These are phyloP conservation scores for Agrilus cyanescens DNA, from an alignment of 2,888 invertebrate species.

Conservation along the genomic window DNA sequence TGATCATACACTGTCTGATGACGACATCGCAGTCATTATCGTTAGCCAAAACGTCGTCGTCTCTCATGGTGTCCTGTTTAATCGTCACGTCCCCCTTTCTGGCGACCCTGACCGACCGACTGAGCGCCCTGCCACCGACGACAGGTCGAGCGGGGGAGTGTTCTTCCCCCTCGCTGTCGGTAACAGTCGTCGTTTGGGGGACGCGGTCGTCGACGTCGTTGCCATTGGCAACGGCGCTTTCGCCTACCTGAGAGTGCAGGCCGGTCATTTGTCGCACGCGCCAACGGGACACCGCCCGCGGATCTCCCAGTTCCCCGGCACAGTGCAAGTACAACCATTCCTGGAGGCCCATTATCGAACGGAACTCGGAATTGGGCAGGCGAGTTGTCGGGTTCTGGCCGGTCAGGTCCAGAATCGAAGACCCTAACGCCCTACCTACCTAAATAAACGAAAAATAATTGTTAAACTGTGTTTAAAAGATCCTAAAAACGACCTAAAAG, in stretches of 20 bases:
- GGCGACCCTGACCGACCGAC: too few species aligned
- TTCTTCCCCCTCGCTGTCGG: too few species aligned
- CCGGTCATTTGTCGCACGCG: constrained; percentile 19
- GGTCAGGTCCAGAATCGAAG: constrained; percentile 73
- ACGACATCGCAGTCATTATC: too few species aligned
- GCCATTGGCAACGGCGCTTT: constrained; percentile 16
- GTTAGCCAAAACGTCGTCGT: too few species aligned
- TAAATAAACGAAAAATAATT: constrained; percentile 15
- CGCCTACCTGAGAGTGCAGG: constrained; percentile 29
- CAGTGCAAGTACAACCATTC: constrained; percentile 45
- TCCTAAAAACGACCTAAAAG: too few species aligned
- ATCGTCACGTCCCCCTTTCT: too few species aligned
- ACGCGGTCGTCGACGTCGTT: constrained; percentile 12
- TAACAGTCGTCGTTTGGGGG: constrained; percentile 3
- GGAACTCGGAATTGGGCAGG: constrained; percentile 68
- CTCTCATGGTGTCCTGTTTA: too few species aligned
- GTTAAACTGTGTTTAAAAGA: neutral
- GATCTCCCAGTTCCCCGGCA: constrained; percentile 20
- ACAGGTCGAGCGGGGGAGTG: too few species aligned
- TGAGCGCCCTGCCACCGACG: too few species aligned
- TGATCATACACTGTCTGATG: too few species aligned
- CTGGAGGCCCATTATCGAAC: constrained; percentile 52
- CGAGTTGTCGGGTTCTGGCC: constrained; percentile 73
- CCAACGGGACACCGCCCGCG: constrained; percentile 16
- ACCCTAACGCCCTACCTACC: constrained; percentile 74